Evolutionary conservation across 2,113 vertebrate species (phyloP).

Genomic region (Heterotilapia buettikoferi): DNA sequence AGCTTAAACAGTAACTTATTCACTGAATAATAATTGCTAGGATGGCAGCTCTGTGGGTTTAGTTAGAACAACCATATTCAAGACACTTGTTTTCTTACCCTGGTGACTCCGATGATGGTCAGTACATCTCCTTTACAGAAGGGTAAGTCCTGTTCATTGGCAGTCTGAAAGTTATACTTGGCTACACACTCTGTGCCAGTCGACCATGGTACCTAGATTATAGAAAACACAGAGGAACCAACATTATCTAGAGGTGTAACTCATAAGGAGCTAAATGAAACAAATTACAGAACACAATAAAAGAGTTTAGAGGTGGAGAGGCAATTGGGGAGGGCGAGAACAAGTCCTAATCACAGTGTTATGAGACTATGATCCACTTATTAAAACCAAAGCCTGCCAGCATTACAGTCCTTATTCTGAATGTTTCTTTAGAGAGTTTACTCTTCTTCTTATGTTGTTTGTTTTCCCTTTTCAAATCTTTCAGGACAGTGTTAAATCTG

Average conservation of each 20-base stretch:
- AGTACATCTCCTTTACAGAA: constrained; percentile 97
- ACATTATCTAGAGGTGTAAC: background rate
- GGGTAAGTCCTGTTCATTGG: constrained; percentile 91
- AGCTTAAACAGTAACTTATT: background rate
- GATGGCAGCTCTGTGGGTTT: background rate
- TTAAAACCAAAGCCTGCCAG: background rate
- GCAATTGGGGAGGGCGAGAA: background rate
- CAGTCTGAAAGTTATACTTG: constrained; percentile 96
- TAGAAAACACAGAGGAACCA: background rate
- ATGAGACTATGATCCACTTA: background rate
- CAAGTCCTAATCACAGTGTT: background rate
- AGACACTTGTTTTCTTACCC: constrained; percentile 68
- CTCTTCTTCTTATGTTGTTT: background rate
- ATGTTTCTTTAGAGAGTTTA: background rate
- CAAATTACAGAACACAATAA: background rate
- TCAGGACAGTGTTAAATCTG: background rate
- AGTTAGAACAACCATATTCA: background rate
- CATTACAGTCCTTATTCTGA: background rate
- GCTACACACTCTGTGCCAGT: constrained; percentile 96
- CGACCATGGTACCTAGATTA: constrained; percentile 75
- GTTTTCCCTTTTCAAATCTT: background rate
- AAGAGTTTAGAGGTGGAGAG: background rate
- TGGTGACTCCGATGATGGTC: constrained; percentile 92
- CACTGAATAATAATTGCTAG: background rate
- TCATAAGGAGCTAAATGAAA: background rate